Evolutionary conservation across 2,797 vertebrate species (phyloP), one percentile per base, ranked within the genome.

Genomic region (Artibeus lituratus): DNA sequence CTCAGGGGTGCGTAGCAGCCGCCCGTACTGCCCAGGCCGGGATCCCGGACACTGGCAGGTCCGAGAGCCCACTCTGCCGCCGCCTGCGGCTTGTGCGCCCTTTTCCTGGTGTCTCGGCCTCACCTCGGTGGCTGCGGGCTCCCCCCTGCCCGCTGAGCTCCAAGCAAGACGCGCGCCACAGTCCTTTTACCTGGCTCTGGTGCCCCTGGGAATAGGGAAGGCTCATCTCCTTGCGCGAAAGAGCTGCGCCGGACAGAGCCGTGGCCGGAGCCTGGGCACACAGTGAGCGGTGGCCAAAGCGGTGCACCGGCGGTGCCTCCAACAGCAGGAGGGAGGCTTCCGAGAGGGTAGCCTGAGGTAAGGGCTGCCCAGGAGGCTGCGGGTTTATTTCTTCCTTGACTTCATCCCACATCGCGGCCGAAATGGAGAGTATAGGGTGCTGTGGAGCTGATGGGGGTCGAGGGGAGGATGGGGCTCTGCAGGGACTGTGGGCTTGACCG

Each of bases 301-400:
- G 47, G 78, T 53, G 94, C 90, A 35, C 3, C 44, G 9, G 55
- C n/a, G n/a, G 82, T 80, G 22, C 86, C 81, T n/a, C 22, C 5
- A 14, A 5, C 39, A 12, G 78, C 19, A 69, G 42, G 49, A 94
- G 77, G 77, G 91, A 57, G 59, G 88, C 72, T 70, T 74, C 76
- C 2, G 65, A 39, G 32, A 35, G 86, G 47, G 91, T 8, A 81
- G 94, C 91, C 37, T 2, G 65, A 95, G 97, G 96, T 96, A 89
- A 95, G 94, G 73, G 70, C 47, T 83, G 90, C 55, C 90, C 49
- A 1, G 53, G 76, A 70, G 76, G 65, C 95, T 92, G 82, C 35
- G 42, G 88, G n/a, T 21, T 44, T 35, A 22, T 49, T 19, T 16
- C n/a, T 18, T 7, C 10, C 32, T 19, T 49, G 7, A 92, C 95